phyloP scores from a whole-genome alignment of 2,888 invertebrate species.

The Eulithis prunata region DNA sequence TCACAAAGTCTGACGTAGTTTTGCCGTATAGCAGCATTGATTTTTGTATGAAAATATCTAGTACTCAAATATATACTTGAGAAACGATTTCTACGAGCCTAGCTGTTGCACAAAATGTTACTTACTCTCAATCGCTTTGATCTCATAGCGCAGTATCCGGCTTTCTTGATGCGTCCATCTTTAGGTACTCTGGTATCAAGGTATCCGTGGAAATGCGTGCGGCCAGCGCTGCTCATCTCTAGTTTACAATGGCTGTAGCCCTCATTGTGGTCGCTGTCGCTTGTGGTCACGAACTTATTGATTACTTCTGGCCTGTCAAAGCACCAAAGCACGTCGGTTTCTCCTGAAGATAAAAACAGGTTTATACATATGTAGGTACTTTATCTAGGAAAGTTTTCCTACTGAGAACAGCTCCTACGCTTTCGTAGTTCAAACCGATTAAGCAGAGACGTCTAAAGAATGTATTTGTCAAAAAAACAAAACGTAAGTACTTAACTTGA shows the following conservation, averaged over 20 bases:
- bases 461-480: conserved; percentile 10
- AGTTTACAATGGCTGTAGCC: conserved; percentile 91
- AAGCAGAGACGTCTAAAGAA: too few species aligned
- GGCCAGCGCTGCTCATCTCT: conserved; percentile 87
- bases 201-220: conserved; percentile 89
- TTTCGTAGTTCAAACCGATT: too few species aligned
- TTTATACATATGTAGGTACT: too few species aligned
- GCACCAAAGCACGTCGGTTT: conserved; percentile 89
- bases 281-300: conserved; percentile 88
- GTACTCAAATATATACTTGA: too few species aligned
- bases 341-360: conserved; percentile 70
- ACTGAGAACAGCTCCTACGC: too few species aligned
- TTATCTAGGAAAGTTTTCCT: too few species aligned
- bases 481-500: conserved; percentile 30
- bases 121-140: conserved; percentile 87
- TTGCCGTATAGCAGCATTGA: too few species aligned
- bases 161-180: conserved; percentile 90
- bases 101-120: not conserved
- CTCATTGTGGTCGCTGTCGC: conserved; percentile 92
- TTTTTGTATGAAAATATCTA: too few species aligned
- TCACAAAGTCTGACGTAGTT: too few species aligned
- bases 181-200: conserved; percentile 89
- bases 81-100: too few species aligned
- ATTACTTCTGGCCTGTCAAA: conserved; percentile 87
- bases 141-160: conserved; percentile 93